Evolutionary conservation across 2,797 vertebrate genomes (phyloP), one percentile per base, ranked within the genome.

Genomic region (Alca torda): DNA sequence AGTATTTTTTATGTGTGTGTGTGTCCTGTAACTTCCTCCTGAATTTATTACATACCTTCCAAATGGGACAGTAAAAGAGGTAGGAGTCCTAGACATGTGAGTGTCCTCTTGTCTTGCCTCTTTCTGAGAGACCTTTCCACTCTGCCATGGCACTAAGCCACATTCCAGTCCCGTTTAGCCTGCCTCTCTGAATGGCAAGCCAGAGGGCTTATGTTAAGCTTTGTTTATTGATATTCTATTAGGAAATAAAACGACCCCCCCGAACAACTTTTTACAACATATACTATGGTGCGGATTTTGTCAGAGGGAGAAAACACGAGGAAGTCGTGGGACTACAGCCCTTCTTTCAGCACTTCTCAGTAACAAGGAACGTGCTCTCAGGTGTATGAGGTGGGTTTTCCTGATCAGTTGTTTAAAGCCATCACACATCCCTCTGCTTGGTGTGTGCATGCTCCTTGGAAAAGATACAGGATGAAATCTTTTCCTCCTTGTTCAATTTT

Each of bases 281-380:
- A 68, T 2, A 35, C 3, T 2, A 1, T 4, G 12, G 15, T 0
- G 1, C 15, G 56, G 73, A 43, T 77, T 84, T 74, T 65, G 50
- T 17, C 48, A 46, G 23, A 80, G 7, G 33, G 35, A 80, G 43
- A 54, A 90, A 77, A 43, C 12, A 10, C 0, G 1, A 83, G 28
- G 43, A 80, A 63, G 20, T 5, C 21, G 4, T 31, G 15, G 28
- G 39, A 60, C 39, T 59, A 11, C 0, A 35, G 35, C 6, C 4
- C 4, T 14, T 20, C 30, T 41, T 56, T 28, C 13, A 72, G 48
- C 30, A 30, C 7, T 41, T 61, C 35, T 63, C 39, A 31, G 4
- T 10, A 28, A 24, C n/a, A 37, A 67, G 30, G 20, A 46, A 43
- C 1, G 1, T 48, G 37, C 23, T 82, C 26, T 70, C 39, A 63